Conservation (phyloP, 2,888 invertebrate species). For the Tipula lateralis region DNA sequence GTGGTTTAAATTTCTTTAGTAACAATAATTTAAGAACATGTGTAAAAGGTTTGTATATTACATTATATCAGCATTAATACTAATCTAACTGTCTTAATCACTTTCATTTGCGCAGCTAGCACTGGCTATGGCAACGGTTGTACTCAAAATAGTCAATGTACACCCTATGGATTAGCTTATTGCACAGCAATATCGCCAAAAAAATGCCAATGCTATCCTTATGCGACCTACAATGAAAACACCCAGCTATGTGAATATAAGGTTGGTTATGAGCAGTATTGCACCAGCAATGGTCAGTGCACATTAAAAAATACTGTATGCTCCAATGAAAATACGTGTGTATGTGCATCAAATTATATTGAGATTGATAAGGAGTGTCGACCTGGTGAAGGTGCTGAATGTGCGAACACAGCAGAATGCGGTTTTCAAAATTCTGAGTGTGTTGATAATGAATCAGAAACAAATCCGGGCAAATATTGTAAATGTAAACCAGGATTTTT, state of each 20-base stretch:
- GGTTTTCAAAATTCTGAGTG: conserved; percentile 41
- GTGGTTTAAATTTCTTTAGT: conserved; percentile 46
- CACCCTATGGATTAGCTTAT: conserved; percentile 44
- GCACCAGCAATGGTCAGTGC: conserved; percentile 42
- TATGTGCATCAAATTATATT: conserved; percentile 41
- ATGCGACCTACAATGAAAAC: conserved; percentile 43
- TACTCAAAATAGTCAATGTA: conserved; percentile 46
- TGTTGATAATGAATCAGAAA: not conserved
- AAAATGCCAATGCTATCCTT: conserved; percentile 45
- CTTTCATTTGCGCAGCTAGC: conserved; percentile 36
- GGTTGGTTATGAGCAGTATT: conserved; percentile 43
- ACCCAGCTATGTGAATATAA: conserved; percentile 44
- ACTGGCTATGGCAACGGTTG: conserved; percentile 44
- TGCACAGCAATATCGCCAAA: conserved; percentile 41
- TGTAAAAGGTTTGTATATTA: conserved; percentile 44
- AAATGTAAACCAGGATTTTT: conserved; percentile 46
- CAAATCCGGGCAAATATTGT: conserved; percentile 36
- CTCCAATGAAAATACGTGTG: conserved; percentile 41
- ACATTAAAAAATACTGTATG: conserved; percentile 43
- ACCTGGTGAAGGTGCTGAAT: conserved; percentile 43
- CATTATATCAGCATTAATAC: not conserved
- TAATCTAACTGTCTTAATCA: not conserved
- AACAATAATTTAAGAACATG: conserved; percentile 44
- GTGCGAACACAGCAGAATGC: conserved; percentile 42
- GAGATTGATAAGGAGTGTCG: conserved; percentile 41